Base-by-base conservation (phyloP, 2,797 vertebrate species). In the Cuculus canorus region DNA sequence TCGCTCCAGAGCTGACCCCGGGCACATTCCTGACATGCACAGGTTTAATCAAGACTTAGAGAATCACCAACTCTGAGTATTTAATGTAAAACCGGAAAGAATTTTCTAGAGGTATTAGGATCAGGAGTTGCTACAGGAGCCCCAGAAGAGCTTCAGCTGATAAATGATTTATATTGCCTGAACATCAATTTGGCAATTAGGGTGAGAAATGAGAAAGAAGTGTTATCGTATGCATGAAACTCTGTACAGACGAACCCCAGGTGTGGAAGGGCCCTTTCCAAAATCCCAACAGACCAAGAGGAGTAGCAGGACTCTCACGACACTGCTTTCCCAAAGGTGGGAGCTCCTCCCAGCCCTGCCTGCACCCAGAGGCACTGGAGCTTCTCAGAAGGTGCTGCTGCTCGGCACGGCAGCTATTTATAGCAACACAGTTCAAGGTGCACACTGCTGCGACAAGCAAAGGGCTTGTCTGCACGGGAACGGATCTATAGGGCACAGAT, bases 1-100 rank as follows among this genome's bases (percentile, higher is more conserved):
- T 3, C 17, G 13, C 65, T 57, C 33, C 45, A 57, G 60, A 57
- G 33, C n/a, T 25, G 65, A 64, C 50, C 56, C 59, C n/a, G 18
- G 5, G 10, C 23, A 0, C 2, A 13, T 3, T 61, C 57, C 82
- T 17, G 18, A 33, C 33, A 35, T 2, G 0, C 0, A 0, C 13
- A 6, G 32, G 28, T 86, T 65, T 22, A 60, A 85, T 24, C 2
- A 1, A 0, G 0, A 25, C 56, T 61, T 19, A 9, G 30, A 80
- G 32, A 60, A 50, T 21, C 35, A 10, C 27, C 73, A 27, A 8
- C 15, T 47, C 72, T 23, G 5, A 72, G 23, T 9, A 39, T 11
- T 53, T 54, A 11, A 33, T 0, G 1, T 9, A 18, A 64, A 92
- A 50, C 15, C 3, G 22, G 12, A 39, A 4, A 16, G 54, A 54